Evolutionary conservation across 2,797 vertebrate species (phyloP).

Genomic region (Sebastes itinus): DNA sequence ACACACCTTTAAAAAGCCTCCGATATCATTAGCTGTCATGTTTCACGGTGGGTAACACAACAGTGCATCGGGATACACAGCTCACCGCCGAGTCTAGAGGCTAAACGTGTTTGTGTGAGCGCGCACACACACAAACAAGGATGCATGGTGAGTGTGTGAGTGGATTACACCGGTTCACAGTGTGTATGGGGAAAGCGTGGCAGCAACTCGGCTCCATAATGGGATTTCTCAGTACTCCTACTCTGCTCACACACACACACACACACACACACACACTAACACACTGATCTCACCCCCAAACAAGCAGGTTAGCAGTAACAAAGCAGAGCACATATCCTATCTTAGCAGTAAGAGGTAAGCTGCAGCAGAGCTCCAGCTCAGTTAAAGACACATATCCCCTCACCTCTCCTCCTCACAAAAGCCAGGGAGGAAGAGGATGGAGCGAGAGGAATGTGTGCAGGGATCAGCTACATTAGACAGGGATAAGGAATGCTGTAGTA

Average conservation of each 20-base stretch:
- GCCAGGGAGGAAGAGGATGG: conserved; percentile 30
- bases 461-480: conserved; percentile 68
- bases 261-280: conserved; percentile 24
- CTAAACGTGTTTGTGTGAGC: conserved; percentile 46
- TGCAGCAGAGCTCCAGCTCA: conserved; percentile 68
- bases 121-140: conserved; percentile 61
- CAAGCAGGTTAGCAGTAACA: conserved; percentile 79
- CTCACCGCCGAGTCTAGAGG: conserved; percentile 70
- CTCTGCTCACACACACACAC: conserved; percentile 23
- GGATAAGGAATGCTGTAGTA: conserved; percentile 64
- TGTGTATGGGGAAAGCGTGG: conserved; percentile 75
- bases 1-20: conserved; percentile 70
- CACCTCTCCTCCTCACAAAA: conserved; percentile 66
- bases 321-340: conserved; percentile 74
- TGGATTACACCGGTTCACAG: conserved; percentile 82
- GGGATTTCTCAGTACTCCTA: conserved; percentile 78
- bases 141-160: conserved; percentile 76
- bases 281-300: conserved; percentile 71
- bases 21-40: conserved; percentile 85
- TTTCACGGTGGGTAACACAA: conserved; percentile 79
- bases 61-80: conserved; percentile 70
- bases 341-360: conserved; percentile 72
- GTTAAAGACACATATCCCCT: conserved; percentile 74
- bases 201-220: conserved; percentile 80
- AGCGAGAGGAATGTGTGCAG: conserved; percentile 18